Evolutionary conservation across 1,140 invertebrate genomes (phyloP).

Genomic region (Drosophila parvula): DNA sequence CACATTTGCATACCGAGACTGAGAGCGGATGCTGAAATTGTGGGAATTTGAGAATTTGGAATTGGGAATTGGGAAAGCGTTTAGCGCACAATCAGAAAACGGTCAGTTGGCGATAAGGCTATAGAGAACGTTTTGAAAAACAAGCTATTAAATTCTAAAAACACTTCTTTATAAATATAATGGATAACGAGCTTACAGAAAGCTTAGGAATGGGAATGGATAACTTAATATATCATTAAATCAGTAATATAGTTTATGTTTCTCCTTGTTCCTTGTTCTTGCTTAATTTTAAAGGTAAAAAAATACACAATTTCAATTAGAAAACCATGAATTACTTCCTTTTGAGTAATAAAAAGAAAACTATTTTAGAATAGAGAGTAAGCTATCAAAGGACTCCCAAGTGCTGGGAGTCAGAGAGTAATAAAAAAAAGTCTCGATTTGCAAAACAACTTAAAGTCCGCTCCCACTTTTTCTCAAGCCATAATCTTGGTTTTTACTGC

Average conservation of each 20-base stretch:
- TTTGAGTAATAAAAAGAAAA: not conserved
- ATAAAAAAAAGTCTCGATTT: not conserved
- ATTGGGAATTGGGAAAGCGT: slow-evolving; percentile 26
- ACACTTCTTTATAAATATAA: not conserved
- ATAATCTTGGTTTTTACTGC: not conserved
- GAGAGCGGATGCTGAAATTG: slow-evolving; percentile 44
- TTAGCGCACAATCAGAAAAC: slow-evolving; percentile 20
- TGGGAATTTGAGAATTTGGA: slow-evolving; percentile 31
- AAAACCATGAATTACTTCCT: too few species aligned
- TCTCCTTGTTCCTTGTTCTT: too few species aligned
- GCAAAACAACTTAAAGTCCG: not conserved
- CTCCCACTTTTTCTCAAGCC: not conserved
- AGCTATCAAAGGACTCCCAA: too few species aligned
- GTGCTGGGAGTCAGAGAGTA: too few species aligned
- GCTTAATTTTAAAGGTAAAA: too few species aligned
- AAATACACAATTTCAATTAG: too few species aligned
- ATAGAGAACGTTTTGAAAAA: not conserved
- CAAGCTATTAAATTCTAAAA: not conserved
- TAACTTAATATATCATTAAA: too few species aligned
- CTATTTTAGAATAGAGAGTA: not conserved
- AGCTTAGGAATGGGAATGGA: not conserved
- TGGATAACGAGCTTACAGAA: not conserved
- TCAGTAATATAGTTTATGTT: too few species aligned
- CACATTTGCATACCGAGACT: slow-evolving; percentile 43
- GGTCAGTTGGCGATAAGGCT: slow-evolving; percentile 11